Conservation (phyloP, 1,140 invertebrate species). For the Lamellibrachia luymesi region DNA sequence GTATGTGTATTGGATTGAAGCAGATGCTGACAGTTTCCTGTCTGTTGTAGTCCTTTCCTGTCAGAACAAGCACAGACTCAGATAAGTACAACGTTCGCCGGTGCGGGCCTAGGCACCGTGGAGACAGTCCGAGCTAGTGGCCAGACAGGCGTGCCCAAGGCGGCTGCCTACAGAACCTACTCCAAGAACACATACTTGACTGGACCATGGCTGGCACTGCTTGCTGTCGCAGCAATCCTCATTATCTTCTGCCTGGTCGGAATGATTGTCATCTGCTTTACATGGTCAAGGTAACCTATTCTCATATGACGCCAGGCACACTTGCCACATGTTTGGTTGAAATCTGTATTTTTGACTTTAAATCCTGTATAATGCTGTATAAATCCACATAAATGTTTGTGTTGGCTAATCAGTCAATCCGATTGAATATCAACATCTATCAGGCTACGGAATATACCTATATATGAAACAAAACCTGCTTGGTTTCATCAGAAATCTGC, state of each 20-base stretch:
- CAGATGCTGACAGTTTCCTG: too few relatives aligned
- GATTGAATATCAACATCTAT: too few relatives aligned
- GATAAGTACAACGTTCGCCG: background rate
- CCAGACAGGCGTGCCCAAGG: background rate
- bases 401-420: too few relatives aligned
- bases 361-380: too few relatives aligned
- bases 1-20: too few relatives aligned
- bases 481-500: too few relatives aligned
- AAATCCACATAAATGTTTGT: too few relatives aligned
- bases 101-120: background rate
- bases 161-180: background rate
- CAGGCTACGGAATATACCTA: too few relatives aligned
- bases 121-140: background rate
- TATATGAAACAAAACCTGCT: too few relatives aligned
- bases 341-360: too few relatives aligned
- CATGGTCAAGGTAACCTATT: conserved; percentile 77
- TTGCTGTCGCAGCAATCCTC: conserved; percentile 81
- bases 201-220: conserved; percentile 81
- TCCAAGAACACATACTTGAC: conserved; percentile 48
- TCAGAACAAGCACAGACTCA: background rate
- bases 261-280: conserved; percentile 87
- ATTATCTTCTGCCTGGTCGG: conserved; percentile 79
- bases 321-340: too few relatives aligned
- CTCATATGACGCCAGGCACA: too few relatives aligned
- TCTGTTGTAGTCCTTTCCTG: background rate